These are phyloP conservation scores for Ailurus styani DNA, from an alignment of 2,113 vertebrate species.

Conservation along the genomic window DNA sequence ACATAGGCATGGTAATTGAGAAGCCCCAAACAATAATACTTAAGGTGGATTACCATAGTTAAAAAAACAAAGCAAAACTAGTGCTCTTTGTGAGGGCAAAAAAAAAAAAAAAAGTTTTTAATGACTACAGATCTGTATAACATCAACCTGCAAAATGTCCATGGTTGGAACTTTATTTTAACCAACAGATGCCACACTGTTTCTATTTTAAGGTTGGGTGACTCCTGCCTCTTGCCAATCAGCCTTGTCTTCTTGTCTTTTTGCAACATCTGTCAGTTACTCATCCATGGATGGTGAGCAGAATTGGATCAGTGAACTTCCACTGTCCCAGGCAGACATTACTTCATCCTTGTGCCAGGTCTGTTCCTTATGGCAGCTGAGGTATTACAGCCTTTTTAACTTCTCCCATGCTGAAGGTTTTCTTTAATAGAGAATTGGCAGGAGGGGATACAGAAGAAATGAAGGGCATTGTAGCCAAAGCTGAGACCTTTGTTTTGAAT, in stretches of 20 bases:
- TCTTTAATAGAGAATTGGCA: background rate
- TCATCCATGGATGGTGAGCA: background rate
- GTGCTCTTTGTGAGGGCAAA: background rate
- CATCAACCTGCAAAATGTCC: background rate
- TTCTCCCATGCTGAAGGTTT: background rate
- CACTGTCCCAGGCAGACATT: background rate
- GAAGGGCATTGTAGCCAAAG: background rate
- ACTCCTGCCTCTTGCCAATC: background rate
- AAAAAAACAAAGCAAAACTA: background rate
- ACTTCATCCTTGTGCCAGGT: background rate
- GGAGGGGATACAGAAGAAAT: background rate
- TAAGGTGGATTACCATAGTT: background rate
- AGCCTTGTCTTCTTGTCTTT: background rate
- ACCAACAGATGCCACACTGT: background rate
- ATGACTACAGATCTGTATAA: background rate
- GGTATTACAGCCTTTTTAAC: background rate
- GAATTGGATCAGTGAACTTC: background rate
- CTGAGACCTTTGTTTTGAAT: background rate
- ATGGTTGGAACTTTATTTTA: background rate
- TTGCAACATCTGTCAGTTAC: background rate
- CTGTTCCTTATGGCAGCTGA: background rate
- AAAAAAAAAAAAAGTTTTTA: background rate
- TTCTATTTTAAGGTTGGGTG: background rate
- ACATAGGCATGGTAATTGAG: background rate
- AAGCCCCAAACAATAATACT: background rate